Base-by-base conservation (phyloP, 1,140 invertebrate genomes). In the Diabrotica undecimpunctata region DNA sequence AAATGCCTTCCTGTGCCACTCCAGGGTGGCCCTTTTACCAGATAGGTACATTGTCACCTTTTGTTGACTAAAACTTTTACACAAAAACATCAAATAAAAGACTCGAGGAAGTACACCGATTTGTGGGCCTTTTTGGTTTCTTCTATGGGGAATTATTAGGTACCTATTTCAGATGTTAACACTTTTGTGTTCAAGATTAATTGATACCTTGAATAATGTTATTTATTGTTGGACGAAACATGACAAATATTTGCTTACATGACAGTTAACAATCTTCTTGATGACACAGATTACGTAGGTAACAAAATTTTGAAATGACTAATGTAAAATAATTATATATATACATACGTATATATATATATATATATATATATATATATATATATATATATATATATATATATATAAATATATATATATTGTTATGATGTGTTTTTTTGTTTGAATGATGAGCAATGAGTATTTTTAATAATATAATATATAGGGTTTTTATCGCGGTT, bases 181-280 rank as follows among this genome's bases (percentile, higher is more conserved):
- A 46, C 41, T 46, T 46, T 46, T 46, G 41, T 46, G n/a, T n/a
- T 46, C n/a, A 46, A 46, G 41, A 46, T 46, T 46, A 46, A 46
- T 46, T 46, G 41, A 46, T 46, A 46, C 41, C 41, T 46, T 46
- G 41, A 46, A 46, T 46, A 46, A 46, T 46, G 41, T 46, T 46
- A 6, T 46, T 46, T n/a, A 46, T 46, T 46, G 41, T 46, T 46
- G 41, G 41, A n/a, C 8, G 41, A 46, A 46, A 46, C n/a, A 10
- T 46, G 41, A 46, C 41, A 46, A 46, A 46, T 46, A 46, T 46
- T n/a, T 46, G 41, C 8, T 46, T 46, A 46, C 8, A 46, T 46
- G 41, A 46, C 41, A 46, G 41, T 6, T 25, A 25, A 46, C n/a
- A 46, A 5, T n/a, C 41, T 46, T n/a, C 8, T 46, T 46, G 41